phyloP scores from a whole-genome alignment of 1,140 invertebrate genomes.

The Hydropsyche tenuis region DNA sequence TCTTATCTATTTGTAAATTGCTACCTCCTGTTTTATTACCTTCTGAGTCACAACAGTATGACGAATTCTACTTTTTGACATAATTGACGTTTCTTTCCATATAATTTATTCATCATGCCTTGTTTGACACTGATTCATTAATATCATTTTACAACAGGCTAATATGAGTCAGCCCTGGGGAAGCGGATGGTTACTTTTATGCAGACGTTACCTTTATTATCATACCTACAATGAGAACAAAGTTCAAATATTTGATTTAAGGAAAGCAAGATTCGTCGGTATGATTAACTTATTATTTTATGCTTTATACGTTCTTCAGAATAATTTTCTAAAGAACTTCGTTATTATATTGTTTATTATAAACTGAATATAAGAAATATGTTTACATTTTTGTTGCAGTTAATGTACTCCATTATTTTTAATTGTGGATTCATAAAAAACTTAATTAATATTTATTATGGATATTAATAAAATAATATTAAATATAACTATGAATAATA shows the following conservation, averaged over 20 bases:
- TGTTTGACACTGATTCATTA: no score
- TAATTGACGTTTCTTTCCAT: no score
- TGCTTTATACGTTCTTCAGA: conserved; percentile 22
- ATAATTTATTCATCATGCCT: no score
- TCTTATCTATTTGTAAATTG: no score
- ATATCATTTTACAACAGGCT: not conserved
- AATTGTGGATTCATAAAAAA: not conserved
- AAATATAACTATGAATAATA: no score
- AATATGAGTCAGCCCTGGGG: not conserved
- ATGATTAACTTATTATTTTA: conserved; percentile 54
- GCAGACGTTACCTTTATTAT: not conserved
- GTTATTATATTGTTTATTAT: conserved; percentile 1
- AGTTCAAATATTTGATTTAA: conserved; percentile 66
- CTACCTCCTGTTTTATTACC: no score
- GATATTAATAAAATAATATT: conserved; percentile 9
- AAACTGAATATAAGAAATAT: conserved; percentile 17
- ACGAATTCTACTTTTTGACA: no score
- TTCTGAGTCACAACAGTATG: no score
- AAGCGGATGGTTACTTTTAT: conserved; percentile 24
- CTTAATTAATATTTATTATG: conserved; percentile 14
- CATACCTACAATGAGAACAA: not conserved
- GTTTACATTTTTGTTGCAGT: conserved; percentile 2
- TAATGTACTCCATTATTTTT: conserved; percentile 36
- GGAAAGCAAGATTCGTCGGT: conserved; percentile 83
- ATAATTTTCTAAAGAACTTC: conserved; percentile 3